Evolutionary conservation across 2,113 vertebrate genomes (phyloP), one percentile per base, ranked within the genome.

Genomic region (Sorex fumeus): DNA sequence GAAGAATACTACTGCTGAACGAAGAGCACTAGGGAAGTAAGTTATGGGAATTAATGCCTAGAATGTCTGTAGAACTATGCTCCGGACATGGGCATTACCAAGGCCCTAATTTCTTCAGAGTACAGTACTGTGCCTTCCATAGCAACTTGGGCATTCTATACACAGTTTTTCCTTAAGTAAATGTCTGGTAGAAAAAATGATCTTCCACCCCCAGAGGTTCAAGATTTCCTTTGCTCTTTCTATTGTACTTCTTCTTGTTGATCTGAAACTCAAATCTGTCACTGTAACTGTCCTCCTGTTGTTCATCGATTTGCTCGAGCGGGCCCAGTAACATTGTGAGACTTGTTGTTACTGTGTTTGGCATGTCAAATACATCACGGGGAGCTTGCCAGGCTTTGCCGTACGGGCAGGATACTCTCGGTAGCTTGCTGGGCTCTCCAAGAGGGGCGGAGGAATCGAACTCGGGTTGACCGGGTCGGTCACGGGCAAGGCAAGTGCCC

Each of bases 181-280:
- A 72, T 67, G 6, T 67, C 76, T 47, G 15, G 28, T 88, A 70
- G 10, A 12, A 8, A 7, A 90, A 36, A 27, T 36, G 32, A 79
- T 84, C 28, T 60, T 87, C 32, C 16, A 45, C 19, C 28, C 57
- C 21, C 47, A 45, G 66, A 34, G 19, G 7, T 69, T 93, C 36
- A 86, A 72, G 18, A 23, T 78, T 76, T 92, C 80, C 23, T 92
- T 92, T 78, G 81, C 34, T 3, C 15, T 92, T 93, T 45, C 71
- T 3, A 16, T 92, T 91, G 45, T 67, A 66, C 66, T 84, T 47
- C 79, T 88, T 78, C 25, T 72, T 88, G 57, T 79, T 79, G 62
- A 47, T 72, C 30, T 80, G 74, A 85, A 95, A 66, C 89, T 83
- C 25, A 64, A 50, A 84, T 69, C 81, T 81, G 4, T n/a, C n/a